Evolutionary conservation across 1,140 invertebrate genomes (phyloP), one percentile per base, ranked within the genome.

Genomic region (Dendrolimus punctatus): DNA sequence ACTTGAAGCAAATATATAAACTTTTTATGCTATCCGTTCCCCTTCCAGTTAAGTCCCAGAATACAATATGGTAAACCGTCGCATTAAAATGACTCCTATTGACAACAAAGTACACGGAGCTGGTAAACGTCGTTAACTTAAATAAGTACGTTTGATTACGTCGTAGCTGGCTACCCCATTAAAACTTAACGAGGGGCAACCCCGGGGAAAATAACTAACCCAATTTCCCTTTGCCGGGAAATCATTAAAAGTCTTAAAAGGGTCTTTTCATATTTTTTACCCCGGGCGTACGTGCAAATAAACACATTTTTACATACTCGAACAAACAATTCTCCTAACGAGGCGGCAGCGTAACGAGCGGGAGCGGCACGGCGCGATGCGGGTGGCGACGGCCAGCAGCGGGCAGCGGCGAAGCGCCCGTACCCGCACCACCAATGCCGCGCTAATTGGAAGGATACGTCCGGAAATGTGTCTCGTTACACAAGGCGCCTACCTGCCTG

Each of bases 211-310:
- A 84, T 86, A 86, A 86, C 82, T 85, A 84, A 86, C 80, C 82
- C 82, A 86, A 86, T 86, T 86, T 86, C 80, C 82, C 77, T 86
- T 85, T 84, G 78, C 79, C 82, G 80, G 80, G 80, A 86, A 85
- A 86, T 86, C 83, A 86, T 86, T 86, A 86, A 85, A 85, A 86
- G 80, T 86, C 83, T 86, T 85, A 84, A 85, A 85, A 85, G 82
- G 82, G 82, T 85, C 82, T 82, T 85, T 85, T 83, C 82, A 85
- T 79, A 85, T 80, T 84, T 67, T 85, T 82, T 79, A 81, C 73
- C 82, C 77, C 51, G 76, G 66, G 82, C 80, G 79, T 84, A 84
- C 79, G 82, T 85, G 80, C 79, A 85, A 85, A 84, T 85, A 85
- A 85, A 85, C 82, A 85, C 80, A 85, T 85, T 85, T 85, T 85